phyloP scores from a whole-genome alignment of 2,888 invertebrate genomes.

The Kuschelorhynchus macadamiae region DNA sequence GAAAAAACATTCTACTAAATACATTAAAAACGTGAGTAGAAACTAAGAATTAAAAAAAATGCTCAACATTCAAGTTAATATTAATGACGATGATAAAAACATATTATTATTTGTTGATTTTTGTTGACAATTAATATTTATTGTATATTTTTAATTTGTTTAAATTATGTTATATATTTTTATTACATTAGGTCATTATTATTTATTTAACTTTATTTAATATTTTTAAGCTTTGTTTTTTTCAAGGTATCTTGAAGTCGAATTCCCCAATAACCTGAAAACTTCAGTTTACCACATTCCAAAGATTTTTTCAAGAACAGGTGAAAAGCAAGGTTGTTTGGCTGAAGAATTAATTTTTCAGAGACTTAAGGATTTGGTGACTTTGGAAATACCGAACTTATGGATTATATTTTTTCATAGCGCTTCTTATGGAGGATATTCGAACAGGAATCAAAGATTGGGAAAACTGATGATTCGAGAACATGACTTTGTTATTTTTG shows the following conservation, averaged over 20 bases:
- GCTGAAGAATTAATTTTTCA: slow-evolving; percentile 62
- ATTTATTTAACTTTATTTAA: too few species aligned
- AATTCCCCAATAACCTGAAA: slow-evolving; percentile 58
- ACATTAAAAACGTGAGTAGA: too few species aligned
- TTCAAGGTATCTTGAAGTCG: slow-evolving; percentile 62
- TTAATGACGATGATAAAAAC: too few species aligned
- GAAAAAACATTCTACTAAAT: too few species aligned
- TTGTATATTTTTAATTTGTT: too few species aligned
- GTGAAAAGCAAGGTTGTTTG: slow-evolving; percentile 61
- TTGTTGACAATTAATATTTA: too few species aligned
- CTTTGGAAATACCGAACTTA: slow-evolving; percentile 50
- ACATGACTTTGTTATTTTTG: slow-evolving; percentile 65
- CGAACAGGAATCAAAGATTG: slow-evolving; percentile 61
- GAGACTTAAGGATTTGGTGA: slow-evolving; percentile 55
- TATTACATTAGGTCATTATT: too few species aligned
- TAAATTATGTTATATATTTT: too few species aligned
- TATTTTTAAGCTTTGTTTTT: too few species aligned
- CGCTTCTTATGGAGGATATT: slow-evolving; percentile 63
- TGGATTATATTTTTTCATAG: slow-evolving; percentile 65
- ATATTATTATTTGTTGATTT: too few species aligned
- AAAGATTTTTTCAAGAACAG: slow-evolving; percentile 57
- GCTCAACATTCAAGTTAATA: too few species aligned
- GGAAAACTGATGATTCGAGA: slow-evolving; percentile 65
- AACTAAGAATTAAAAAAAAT: too few species aligned
- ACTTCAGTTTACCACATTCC: slow-evolving; percentile 61